phyloP scores from a whole-genome alignment of 2,113 vertebrate species.

The Peucedramus taeniatus region DNA sequence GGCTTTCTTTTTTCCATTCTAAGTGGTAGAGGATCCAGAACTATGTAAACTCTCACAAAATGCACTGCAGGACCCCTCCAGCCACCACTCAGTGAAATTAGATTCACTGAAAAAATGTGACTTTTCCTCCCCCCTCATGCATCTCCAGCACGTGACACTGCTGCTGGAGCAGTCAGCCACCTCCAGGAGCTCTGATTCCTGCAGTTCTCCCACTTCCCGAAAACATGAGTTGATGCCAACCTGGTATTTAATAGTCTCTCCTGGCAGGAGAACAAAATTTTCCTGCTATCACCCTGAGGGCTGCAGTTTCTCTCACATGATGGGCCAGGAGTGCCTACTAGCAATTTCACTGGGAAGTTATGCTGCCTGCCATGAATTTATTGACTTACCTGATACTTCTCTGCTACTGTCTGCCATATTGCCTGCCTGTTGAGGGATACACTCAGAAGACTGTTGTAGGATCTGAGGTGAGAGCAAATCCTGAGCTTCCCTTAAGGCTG shows the following conservation, averaged over 20 bases:
- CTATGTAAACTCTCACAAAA: conserved; percentile 59
- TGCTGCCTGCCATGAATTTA: background rate
- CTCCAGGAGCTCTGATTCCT: background rate
- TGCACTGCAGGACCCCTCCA: conserved; percentile 5
- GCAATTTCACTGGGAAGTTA: background rate
- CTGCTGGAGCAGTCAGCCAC: background rate
- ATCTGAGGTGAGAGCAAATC: background rate
- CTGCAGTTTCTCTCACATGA: background rate
- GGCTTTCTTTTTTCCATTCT: conserved; percentile 72
- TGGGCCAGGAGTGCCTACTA: background rate
- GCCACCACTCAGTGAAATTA: background rate
- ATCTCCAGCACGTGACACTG: rapidly evolving
- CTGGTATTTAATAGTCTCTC: background rate
- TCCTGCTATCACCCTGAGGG: background rate
- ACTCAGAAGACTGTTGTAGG: background rate
- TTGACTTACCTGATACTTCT: background rate
- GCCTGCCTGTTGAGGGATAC: no score
- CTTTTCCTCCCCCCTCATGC: background rate
- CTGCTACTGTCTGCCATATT: background rate
- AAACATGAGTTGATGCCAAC: background rate
- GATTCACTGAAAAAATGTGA: background rate
- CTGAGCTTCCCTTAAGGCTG: background rate
- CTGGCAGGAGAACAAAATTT: background rate
- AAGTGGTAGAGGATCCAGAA: conserved; percentile 62
- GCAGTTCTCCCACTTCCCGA: background rate